Evolutionary conservation across 2,113 vertebrate genomes (phyloP), one percentile per base, ranked within the genome.

Genomic region (Sturnira hondurensis): DNA sequence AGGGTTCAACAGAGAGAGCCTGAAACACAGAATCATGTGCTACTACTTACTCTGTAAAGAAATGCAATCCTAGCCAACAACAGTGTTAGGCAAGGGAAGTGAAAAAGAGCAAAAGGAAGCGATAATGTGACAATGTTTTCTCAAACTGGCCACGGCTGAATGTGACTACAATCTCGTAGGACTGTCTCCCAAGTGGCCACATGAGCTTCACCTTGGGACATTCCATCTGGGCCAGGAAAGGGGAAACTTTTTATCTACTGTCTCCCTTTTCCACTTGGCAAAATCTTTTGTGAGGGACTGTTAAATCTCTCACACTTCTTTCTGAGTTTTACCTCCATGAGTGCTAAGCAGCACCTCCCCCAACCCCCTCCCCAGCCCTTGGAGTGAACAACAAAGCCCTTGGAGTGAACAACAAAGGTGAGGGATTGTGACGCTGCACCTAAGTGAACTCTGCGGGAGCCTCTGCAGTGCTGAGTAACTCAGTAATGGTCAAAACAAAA

Each of bases 401-500:
- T 50, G 47, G 43, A 71, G 10, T 81, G 41, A 50, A 61, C 33
- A 73, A 82, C 52, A 28, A n/a, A 94, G 45, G 17, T 67, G 43
- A 33, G 6, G 17, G 67, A 3, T 3, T 52, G 15, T 56, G 56
- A 82, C 4, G 36, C 1, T 38, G 16, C 4, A 56, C 31, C 45
- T 76, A 15, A 36, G 12, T 43, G n/a, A 71, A 65, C 36, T 76
- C 47, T 74, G 17, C 0, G 26, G 36, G 22, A 17, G 31, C 19
- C 19, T 20, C 5, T 0, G 0, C 10, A 22, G 73, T 43, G 16
- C 77, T 54, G 31, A 12, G 0, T 76, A 38, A 54, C 45, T 83
- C 24, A 12, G 54, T 20, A 47, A 38, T 38, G 36, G 33, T 26
- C 50, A 41, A 80, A 68, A 78, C 47, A 54, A 92, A 8, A 70